Conservation (phyloP, 35 echinoderm and acorn worm genomes). For the Ptychodera flava region DNA sequence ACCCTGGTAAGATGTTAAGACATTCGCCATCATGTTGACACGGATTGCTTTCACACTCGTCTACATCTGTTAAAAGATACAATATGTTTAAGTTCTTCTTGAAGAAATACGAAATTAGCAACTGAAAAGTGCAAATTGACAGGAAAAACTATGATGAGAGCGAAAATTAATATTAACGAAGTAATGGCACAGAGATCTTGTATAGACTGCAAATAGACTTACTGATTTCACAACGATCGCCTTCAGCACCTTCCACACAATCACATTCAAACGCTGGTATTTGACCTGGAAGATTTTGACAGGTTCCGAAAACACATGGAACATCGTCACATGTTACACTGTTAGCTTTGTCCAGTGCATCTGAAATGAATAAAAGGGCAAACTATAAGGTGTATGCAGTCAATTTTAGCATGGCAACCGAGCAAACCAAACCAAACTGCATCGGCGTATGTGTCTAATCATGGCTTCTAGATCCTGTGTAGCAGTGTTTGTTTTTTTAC, state of each 20-base stretch:
- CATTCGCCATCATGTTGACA: slow-evolving; percentile 3
- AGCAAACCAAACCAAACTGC: no score
- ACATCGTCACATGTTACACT: background rate
- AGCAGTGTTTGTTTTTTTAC: no score
- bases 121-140: background rate
- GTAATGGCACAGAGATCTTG: background rate
- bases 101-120: background rate
- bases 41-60: slow-evolving; percentile 7
- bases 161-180: background rate
- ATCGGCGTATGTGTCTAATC: no score
- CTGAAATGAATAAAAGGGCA: background rate
- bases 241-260: background rate
- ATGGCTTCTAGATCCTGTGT: no score
- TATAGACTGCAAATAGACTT: background rate
- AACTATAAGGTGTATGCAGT: no score
- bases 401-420: no score
- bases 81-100: background rate
- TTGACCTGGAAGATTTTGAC: background rate
- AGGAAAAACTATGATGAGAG: background rate
- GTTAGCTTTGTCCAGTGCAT: background rate
- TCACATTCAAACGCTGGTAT: background rate
- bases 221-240: background rate
- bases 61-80: background rate
- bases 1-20: background rate
- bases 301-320: background rate